Conservation (phyloP, 2,888 invertebrate species). For the Rambutsinella grinnellia region DNA sequence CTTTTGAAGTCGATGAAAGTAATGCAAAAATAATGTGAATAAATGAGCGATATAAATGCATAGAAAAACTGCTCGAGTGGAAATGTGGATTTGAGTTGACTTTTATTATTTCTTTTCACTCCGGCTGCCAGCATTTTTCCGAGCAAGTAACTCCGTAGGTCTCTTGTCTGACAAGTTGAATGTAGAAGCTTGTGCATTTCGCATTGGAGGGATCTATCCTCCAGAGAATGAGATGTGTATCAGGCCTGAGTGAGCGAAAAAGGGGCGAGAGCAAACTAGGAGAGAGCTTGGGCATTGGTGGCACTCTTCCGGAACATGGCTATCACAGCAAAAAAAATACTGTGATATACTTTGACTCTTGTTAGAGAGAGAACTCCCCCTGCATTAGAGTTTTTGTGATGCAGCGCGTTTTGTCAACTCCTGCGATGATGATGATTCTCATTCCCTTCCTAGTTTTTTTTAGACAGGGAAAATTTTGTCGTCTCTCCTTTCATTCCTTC, state of each 20-base stretch:
- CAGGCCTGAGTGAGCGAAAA: conserved; percentile 24
- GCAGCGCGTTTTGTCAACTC: conserved; percentile 33
- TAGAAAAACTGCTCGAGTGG: conserved; percentile 37
- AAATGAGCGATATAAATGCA: conserved; percentile 46
- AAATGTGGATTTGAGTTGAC: conserved; percentile 28
- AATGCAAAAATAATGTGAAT: conserved; percentile 16
- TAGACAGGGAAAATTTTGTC: neutral
- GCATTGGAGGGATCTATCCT: conserved; percentile 6
- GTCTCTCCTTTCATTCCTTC: neutral
- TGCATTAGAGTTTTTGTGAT: neutral
- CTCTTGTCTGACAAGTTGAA: conserved; percentile 20
- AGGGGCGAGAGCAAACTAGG: conserved; percentile 38
- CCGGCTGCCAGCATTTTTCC: neutral
- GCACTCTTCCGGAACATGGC: conserved; percentile 66
- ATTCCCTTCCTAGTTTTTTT: neutral
- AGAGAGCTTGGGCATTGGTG: conserved; percentile 49
- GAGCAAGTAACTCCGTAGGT: neutral
- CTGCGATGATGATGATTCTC: conserved; percentile 6
- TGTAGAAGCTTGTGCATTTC: conserved; percentile 1
- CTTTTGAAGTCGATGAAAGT: conserved; percentile 22
- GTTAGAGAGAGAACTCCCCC: no score
- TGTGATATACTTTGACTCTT: no score
- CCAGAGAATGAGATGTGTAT: conserved; percentile 26
- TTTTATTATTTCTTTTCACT: neutral
- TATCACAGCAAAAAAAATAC: conserved; percentile 26